Percentiles rank a stretch among this genome's conserved stretches.
Conservation (phyloP, 2,113 vertebrate species). For the Malurus cyaneus region DNA sequence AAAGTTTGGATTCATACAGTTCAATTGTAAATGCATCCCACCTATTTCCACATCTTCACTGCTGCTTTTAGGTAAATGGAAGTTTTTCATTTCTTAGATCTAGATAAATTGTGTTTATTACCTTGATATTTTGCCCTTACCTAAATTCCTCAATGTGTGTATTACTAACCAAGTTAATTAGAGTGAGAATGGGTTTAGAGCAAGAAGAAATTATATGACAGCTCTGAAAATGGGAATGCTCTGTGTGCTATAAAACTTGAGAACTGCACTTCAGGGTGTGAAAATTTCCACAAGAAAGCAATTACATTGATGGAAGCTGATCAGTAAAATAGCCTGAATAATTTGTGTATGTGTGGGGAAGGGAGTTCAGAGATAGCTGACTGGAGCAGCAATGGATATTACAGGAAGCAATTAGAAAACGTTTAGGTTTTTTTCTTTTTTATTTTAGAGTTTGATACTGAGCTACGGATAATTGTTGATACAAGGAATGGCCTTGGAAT, state of each 20-base stretch:
- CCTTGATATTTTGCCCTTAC: background rate
- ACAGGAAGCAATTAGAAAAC: background rate
- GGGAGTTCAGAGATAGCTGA: background rate
- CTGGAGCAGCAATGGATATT: background rate
- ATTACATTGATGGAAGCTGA: background rate
- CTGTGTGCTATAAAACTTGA: background rate
- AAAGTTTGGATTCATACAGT: background rate
- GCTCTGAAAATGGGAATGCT: background rate
- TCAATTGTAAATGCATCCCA: background rate
- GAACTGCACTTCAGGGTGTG: background rate
- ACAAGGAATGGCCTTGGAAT: background rate
- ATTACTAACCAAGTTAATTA: background rate
- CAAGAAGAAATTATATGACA: background rate
- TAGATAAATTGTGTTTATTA: background rate
- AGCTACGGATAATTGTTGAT: background rate
- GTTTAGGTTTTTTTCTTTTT: fast-evolving
- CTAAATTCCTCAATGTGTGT: background rate
- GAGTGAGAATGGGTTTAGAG: background rate
- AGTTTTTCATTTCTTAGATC: background rate
- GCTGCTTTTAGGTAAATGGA: background rate
- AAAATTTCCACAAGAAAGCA: conserved; percentile 8
- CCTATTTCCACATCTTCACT: background rate
- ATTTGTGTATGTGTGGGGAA: background rate
- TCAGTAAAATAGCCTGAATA: background rate
- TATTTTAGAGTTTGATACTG: background rate